Evolutionary conservation across 2,888 invertebrate species (phyloP), one percentile per base, ranked within the genome.

Genomic region (Carcina quercana): DNA sequence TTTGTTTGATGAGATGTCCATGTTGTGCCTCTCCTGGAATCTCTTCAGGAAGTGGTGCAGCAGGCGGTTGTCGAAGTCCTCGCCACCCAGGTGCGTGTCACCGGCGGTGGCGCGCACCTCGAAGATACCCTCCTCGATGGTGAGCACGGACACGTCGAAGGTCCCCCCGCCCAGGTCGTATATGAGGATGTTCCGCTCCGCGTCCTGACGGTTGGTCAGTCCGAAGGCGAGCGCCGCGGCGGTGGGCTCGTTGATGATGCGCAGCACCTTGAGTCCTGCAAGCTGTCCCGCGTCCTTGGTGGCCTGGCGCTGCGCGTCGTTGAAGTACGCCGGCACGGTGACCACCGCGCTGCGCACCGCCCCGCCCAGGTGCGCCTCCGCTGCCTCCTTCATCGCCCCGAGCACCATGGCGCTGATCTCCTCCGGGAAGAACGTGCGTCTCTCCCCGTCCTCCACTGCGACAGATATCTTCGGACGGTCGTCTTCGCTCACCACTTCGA

Each of bases 251-350:
- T 91, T 91, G 49, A 91, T 90, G 45, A 93, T 92, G 36, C 91
- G 78, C 26, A 92, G 67, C 1, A 93, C 91, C 59, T 92, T 91
- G 25, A 92, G 61, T 6, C 24, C 10, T 20, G 20, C n/a, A 55
- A 93, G 92, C 2, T 86, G 86, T 1, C 95, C 96, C 7, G 96
- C 95, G 71, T 96, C 96, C 73, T 96, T 96, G 5, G 95, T 95
- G 7, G 93, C 93, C 64, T 93, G 93, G 7, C 93, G 86, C 64
- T 93, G 93, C 2, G 91, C 91, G 53, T 93, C 93, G 57, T 92
- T 93, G 60, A 93, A 93, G 59, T 93, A 94, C 3, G 93, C 93
- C 3, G 94, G 94, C 3, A 94, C 94, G 0, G 94, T 94, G 45
- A 94, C 87, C 6, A 94, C 94, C 2, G 93, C 93, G 60, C 93